Base-by-base conservation (phyloP, 2,797 vertebrate species). In the Poeciliopsis gracilis region DNA sequence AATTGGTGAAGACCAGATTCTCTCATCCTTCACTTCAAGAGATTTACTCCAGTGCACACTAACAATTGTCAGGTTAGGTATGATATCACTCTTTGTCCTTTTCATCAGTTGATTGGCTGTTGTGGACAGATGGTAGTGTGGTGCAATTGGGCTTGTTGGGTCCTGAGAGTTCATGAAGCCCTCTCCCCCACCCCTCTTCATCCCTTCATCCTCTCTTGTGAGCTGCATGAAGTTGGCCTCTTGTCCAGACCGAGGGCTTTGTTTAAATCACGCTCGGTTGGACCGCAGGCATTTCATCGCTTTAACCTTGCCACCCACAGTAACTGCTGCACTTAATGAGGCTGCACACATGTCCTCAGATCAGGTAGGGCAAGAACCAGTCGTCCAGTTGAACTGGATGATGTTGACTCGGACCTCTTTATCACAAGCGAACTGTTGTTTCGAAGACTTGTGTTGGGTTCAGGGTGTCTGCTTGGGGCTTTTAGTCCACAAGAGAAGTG, bases 251-350 rank as follows among this genome's bases (percentile, higher is more conserved):
- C 96, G 95, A 96, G 94, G 97, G 95, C 94, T 94, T 94, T 97
- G 96, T 97, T 97, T 97, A 97, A 96, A 97, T 96, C 96, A 96
- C 96, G 97, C 97, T 97, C 96, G 95, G 96, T 96, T 97, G 96
- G 94, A 95, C 95, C 93, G 89, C 94, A 94, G 97, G 97, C 96
- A 99, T 98, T 97, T 96, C 96, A 95, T 96, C 95, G 97, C 97
- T 98, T 94, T 97, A 98, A 98, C 97, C 97, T 97, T 94, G 90
- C 97, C 97, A 97, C 97, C 97, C 96, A 97, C 96, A 93, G 96
- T 97, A 97, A 97, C 97, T 95, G 95, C 95, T 95, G 96, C 95
- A 96, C 96, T 98, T 97, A 97, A 97, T 94, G 93, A 95, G 93
- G 93, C 97, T 96, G 94, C 95, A 95, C 96, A 96, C 95, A 96